Percentiles rank a stretch among this genome's conserved stretches.
These are phyloP conservation scores for Poeciliopsis presidionis DNA, from an alignment of 2,797 vertebrate species.

Conservation along the genomic window DNA sequence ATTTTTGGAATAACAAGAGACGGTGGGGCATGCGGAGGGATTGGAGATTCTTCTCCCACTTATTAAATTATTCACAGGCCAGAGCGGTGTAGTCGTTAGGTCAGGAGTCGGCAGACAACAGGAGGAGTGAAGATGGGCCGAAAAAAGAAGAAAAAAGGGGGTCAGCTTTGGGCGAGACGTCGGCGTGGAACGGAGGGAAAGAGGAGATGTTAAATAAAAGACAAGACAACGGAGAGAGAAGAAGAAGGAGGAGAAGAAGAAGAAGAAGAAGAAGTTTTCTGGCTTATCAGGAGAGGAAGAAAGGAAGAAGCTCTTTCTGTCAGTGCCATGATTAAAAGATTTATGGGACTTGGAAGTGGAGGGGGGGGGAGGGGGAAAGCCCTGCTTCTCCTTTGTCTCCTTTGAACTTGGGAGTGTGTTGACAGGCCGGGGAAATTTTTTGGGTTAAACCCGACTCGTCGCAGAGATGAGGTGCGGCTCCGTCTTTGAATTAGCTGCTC, in stretches of 20 bases:
- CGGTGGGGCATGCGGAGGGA: constrained; percentile 40
- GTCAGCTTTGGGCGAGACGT: constrained; percentile 37
- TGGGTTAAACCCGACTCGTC: constrained; percentile 63
- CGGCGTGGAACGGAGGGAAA: constrained; percentile 17
- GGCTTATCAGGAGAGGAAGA: constrained; percentile 54
- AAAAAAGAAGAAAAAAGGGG: constrained; percentile 38
- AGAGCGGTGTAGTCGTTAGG: constrained; percentile 77
- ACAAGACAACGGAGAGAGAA: constrained; percentile 37
- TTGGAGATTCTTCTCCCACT: constrained; percentile 74
- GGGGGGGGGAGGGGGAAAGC: constrained; percentile 34
- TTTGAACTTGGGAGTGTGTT: constrained; percentile 71
- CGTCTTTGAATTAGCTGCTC: constrained; percentile 70
- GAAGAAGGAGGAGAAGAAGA: constrained; percentile 41
- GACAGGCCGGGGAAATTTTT: constrained; percentile 62
- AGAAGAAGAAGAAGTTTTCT: constrained; percentile 50
- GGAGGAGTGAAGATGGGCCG: constrained; percentile 42
- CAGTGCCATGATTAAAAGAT: constrained; percentile 78
- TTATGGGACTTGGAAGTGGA: constrained; percentile 50
- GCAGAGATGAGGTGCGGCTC: constrained; percentile 54
- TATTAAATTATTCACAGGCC: constrained; percentile 83
- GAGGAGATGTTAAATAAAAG: constrained; percentile 41
- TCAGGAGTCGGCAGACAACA: constrained; percentile 66
- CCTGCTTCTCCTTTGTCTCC: constrained; percentile 66
- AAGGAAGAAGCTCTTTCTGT: constrained; percentile 55
- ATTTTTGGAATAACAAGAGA: constrained; percentile 67